Evolutionary conservation across 2,888 invertebrate genomes (phyloP).

Genomic region (Andrena minutula): DNA sequence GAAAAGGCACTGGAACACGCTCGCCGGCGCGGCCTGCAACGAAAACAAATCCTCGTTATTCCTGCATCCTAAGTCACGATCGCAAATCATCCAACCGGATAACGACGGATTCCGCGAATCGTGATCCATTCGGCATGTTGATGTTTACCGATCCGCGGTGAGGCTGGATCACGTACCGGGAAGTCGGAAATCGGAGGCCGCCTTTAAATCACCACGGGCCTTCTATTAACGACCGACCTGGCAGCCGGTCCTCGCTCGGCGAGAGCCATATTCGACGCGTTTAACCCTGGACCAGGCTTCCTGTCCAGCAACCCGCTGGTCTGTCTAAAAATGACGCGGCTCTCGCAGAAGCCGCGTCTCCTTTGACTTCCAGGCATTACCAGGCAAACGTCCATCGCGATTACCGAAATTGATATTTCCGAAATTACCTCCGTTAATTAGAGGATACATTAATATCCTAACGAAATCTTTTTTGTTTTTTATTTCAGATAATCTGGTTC

Average conservation of each 20-base stretch:
- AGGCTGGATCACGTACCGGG: slow-evolving; percentile 52
- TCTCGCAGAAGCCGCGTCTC: too few relatives aligned
- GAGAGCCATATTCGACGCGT: slow-evolving; percentile 59
- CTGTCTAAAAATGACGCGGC: background rate
- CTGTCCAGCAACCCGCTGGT: slow-evolving; percentile 12
- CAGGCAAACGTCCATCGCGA: too few relatives aligned
- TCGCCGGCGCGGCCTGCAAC: slow-evolving; percentile 18
- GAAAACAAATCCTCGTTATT: slow-evolving; percentile 6
- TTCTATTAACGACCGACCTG: slow-evolving; percentile 43
- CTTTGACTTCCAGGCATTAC: too few relatives aligned
- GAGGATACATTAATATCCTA: too few relatives aligned
- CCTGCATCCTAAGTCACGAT: background rate
- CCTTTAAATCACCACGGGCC: slow-evolving; percentile 50
- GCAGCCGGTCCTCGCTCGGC: slow-evolving; percentile 9
- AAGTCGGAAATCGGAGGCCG: slow-evolving; percentile 41
- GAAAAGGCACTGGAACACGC: slow-evolving; percentile 8
- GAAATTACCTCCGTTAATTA: too few relatives aligned
- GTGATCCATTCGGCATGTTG: background rate
- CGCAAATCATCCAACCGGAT: background rate
- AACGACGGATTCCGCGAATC: background rate
- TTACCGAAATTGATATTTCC: too few relatives aligned
- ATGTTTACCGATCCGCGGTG: slow-evolving; percentile 26
- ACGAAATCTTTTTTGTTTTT: too few relatives aligned
- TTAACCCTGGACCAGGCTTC: slow-evolving; percentile 59
- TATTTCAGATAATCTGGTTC: too few relatives aligned